Base-by-base conservation (phyloP, 2,888 invertebrate genomes). In the Amaurobius ferox region DNA sequence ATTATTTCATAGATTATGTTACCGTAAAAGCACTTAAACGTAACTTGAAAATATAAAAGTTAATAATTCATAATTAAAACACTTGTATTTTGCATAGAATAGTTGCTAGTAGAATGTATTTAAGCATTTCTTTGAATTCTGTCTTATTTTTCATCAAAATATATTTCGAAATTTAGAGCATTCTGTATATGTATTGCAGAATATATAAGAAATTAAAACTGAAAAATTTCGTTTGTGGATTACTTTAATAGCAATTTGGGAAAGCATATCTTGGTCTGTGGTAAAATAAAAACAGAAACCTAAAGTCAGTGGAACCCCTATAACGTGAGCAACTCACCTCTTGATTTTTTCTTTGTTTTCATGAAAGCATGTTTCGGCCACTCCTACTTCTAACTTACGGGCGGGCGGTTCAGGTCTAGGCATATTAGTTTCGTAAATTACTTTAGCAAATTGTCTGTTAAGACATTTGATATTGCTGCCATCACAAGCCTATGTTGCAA, bases 361-460 rank as follows among this genome's bases (percentile, higher is more conserved):
- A 55, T 55, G 55, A 23, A 55, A 55, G 55, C 55, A 55, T 55
- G 55, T 55, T 55, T 55, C 55, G 55, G 23, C 55, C 55, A 55
- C 55, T 55, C 55, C 55, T 55, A 55, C 55, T 55, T 55, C 55
- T 55, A 23, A 55, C 23, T 55, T 55, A 55, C 55, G 55, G 23
- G 55, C 55, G 55, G 55, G 55, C 55, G 5, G 55, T 23, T 55
- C 55, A 55, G 55, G 55, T 55, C 55, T 55, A 16, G 55, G 55
- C 55, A 55, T 55, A 55, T 55, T 55, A 55, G 55, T 55, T 55
- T 55, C 55, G 55, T 55, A 55, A 55, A 55, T 55, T 55, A 55
- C 55, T 55, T 55, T 55, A 55, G 55, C 55, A 55, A 55, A 55
- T 55, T 55, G 55, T 55, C 55, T 55, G 55, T 55, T 55, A 55